Percentiles rank a stretch among this genome's conserved stretches.
Conservation (phyloP, 1,140 invertebrate species). For the Danaus plexippus region DNA sequence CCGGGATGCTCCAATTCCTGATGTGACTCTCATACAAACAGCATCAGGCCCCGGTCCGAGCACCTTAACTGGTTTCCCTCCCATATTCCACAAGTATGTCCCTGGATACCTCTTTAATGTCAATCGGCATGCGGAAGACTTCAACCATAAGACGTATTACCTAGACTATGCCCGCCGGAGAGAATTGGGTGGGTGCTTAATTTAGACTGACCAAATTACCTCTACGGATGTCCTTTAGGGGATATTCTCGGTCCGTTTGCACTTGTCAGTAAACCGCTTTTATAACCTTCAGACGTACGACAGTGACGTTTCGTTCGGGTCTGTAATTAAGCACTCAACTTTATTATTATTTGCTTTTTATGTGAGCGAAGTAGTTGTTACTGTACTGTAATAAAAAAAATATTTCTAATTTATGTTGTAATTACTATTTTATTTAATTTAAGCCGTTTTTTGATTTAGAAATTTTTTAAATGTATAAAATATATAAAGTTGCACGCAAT, state of each 20-base stretch:
- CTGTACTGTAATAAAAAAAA: slow-evolving; percentile 9
- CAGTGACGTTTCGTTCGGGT: slow-evolving; percentile 52
- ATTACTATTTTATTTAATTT: slow-evolving; percentile 2
- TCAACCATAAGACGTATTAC: slow-evolving; percentile 65
- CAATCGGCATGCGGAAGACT: slow-evolving; percentile 60
- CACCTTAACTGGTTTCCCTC: slow-evolving; percentile 58
- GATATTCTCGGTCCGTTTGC: slow-evolving; percentile 6
- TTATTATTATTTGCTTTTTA: slow-evolving; percentile 53
- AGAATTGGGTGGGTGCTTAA: slow-evolving; percentile 69
- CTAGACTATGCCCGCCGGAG: slow-evolving; percentile 66
- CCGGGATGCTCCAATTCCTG: slow-evolving; percentile 55
- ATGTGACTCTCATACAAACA: slow-evolving; percentile 46
- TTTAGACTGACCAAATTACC: slow-evolving; percentile 43
- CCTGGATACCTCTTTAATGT: slow-evolving; percentile 60
- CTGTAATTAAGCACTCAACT: slow-evolving; percentile 61
- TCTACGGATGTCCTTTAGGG: neutral
- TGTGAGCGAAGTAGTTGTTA: slow-evolving; percentile 20
- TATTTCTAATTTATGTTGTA: slow-evolving; percentile 3
- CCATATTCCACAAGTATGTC: slow-evolving; percentile 62
- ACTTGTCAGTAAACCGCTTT: slow-evolving; percentile 21
- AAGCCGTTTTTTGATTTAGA: too few relatives aligned
- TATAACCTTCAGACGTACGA: slow-evolving; percentile 25
- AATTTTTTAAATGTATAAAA: too few relatives aligned
- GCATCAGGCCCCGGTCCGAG: slow-evolving; percentile 44
- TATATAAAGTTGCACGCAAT: slow-evolving; percentile 9